phyloP scores from a whole-genome alignment of 2,797 vertebrate species.

The Heterohyrax brucei region DNA sequence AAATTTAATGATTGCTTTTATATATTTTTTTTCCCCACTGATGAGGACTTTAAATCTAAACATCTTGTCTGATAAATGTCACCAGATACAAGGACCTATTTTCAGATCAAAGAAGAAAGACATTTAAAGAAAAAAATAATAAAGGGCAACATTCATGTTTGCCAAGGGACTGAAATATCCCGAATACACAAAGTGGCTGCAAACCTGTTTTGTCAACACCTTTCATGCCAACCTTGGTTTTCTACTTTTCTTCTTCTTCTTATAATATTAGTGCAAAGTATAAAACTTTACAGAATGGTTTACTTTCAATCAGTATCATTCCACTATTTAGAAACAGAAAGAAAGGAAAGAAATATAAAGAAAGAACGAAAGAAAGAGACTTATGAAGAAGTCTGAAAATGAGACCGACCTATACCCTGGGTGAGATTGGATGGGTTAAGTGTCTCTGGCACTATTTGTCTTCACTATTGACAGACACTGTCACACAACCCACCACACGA shows the following conservation, averaged over 20 bases:
- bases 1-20: conserved; percentile 40
- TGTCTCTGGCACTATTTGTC: conserved; percentile 95
- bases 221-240: conserved; percentile 91
- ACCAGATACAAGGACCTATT: conserved; percentile 80
- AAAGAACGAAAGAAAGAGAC: conserved; percentile 71
- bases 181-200: conserved; percentile 92
- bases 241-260: conserved; percentile 90
- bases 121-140: conserved; percentile 77
- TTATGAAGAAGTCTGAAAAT: conserved; percentile 94
- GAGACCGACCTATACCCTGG: conserved; percentile 95
- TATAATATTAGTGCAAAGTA: conserved; percentile 89
- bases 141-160: conserved; percentile 79
- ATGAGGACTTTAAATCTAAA: conserved; percentile 66
- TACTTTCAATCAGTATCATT: conserved; percentile 93
- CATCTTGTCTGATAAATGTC: conserved; percentile 78
- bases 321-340: conserved; percentile 91
- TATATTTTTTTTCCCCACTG: conserved; percentile 75
- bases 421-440: conserved; percentile 95
- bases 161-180: conserved; percentile 84
- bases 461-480: conserved; percentile 95
- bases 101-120: conserved; percentile 84
- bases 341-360: conserved; percentile 56
- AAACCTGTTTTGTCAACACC: conserved; percentile 91
- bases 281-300: conserved; percentile 91
- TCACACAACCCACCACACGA: conserved; percentile 95